A percentile compares a stretch with the other conserved stretches of the same genome.
Evolutionary conservation across 2,888 invertebrate species (phyloP).

Genomic region (Agonopterix alstromeriana): DNA sequence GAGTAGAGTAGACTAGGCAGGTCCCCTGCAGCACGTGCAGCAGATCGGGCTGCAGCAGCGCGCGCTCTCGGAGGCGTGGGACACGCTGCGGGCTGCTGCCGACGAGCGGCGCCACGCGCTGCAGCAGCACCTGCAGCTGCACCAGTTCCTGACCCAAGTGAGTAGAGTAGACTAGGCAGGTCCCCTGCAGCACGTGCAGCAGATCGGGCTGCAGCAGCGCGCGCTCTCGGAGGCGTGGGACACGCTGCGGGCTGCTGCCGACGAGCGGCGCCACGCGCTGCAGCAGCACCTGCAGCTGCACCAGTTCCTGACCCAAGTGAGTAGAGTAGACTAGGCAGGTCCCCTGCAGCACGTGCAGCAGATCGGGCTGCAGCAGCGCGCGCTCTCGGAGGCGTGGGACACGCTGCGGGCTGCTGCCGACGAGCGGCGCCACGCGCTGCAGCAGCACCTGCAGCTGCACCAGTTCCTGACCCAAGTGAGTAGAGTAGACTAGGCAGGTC

Average conservation of each 20-base stretch:
- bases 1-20: no score
- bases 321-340: no score
- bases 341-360: constrained; percentile 91
- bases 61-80: constrained; percentile 92
- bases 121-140: constrained; percentile 91
- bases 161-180: no score
- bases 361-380: constrained; percentile 90
- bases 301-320: constrained; percentile 88
- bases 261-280: constrained; percentile 86
- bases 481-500: no score
- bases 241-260: constrained; percentile 88
- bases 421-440: constrained; percentile 86
- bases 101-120: constrained; percentile 87
- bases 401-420: constrained; percentile 89
- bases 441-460: constrained; percentile 92
- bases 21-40: constrained; percentile 88
- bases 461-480: constrained; percentile 83
- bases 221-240: constrained; percentile 93
- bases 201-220: constrained; percentile 91
- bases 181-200: constrained; percentile 89
- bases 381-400: constrained; percentile 92
- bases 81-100: constrained; percentile 87
- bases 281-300: constrained; percentile 93
- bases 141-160: constrained; percentile 90
- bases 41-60: constrained; percentile 93